phyloP scores from a whole-genome alignment of 2,797 vertebrate genomes.

The Taenioides sp. region DNA sequence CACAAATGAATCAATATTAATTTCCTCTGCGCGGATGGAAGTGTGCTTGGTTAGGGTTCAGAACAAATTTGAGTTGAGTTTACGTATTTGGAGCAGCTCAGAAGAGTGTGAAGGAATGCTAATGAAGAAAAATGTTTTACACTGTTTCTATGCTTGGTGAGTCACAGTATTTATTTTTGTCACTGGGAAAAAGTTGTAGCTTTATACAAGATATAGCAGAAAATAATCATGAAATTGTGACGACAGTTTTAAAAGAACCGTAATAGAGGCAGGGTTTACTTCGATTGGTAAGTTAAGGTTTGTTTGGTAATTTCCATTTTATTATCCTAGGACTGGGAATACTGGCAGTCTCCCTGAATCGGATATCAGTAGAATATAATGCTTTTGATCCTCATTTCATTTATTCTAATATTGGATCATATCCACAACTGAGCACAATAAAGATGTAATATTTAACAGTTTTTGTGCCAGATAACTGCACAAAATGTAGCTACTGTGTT shows the following conservation, averaged over 20 bases:
- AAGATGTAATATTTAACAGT: too few species aligned
- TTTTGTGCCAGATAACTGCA: too few species aligned
- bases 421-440: too few species aligned
- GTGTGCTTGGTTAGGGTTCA: constrained; percentile 7
- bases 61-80: constrained; percentile 24
- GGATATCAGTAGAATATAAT: too few species aligned
- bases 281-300: too few species aligned
- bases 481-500: too few species aligned
- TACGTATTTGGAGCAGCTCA: constrained; percentile 31
- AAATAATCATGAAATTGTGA: neutral
- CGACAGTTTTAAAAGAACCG: neutral
- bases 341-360: too few species aligned
- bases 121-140: neutral
- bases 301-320: too few species aligned
- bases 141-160: neutral
- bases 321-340: too few species aligned
- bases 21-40: constrained; percentile 15
- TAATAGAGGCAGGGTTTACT: neutral
- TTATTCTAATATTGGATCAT: too few species aligned
- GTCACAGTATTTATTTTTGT: neutral
- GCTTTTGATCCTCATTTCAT: too few species aligned
- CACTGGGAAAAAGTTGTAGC: neutral
- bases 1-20: constrained; percentile 44
- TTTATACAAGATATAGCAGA: neutral
- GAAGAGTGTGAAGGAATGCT: neutral